These are phyloP conservation scores for Pollenia griseotomentosa DNA, from an alignment of 2,888 invertebrate species.

Conservation along the genomic window DNA sequence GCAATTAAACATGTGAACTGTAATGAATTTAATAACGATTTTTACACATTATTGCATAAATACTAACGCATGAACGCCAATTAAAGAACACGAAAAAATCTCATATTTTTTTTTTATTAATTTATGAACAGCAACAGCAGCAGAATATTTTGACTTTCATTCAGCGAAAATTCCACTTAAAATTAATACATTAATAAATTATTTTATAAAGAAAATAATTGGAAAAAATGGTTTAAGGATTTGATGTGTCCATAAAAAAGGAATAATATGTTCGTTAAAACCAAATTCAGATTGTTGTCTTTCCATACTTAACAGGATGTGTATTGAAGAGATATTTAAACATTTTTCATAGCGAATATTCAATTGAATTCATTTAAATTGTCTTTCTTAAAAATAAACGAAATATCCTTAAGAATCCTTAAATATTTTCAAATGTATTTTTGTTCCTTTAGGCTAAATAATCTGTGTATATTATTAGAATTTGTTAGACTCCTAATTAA, in stretches of 20 bases:
- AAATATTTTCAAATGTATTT: background rate
- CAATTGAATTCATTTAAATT: too few species aligned
- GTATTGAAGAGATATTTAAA: too few species aligned
- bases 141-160: conserved; percentile 8
- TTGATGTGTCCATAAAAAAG: background rate
- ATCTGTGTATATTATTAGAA: conserved; percentile 1
- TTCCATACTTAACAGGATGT: too few species aligned
- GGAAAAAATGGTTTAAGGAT: background rate
- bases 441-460: background rate
- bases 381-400: too few species aligned
- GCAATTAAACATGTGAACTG: background rate
- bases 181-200: conserved; percentile 2
- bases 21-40: conserved; percentile 3
- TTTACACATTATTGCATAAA: conserved; percentile 23
- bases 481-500: conserved; percentile 39
- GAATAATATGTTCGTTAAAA: background rate
- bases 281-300: background rate
- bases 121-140: background rate
- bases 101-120: conserved; percentile 33
- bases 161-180: background rate
- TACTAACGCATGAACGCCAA: conserved; percentile 7
- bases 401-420: background rate
- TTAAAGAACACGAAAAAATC: conserved; percentile 8
- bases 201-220: background rate
- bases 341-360: too few species aligned